phyloP scores from a whole-genome alignment of 1,140 invertebrate species.

The Aphelinus atriplicis region DNA sequence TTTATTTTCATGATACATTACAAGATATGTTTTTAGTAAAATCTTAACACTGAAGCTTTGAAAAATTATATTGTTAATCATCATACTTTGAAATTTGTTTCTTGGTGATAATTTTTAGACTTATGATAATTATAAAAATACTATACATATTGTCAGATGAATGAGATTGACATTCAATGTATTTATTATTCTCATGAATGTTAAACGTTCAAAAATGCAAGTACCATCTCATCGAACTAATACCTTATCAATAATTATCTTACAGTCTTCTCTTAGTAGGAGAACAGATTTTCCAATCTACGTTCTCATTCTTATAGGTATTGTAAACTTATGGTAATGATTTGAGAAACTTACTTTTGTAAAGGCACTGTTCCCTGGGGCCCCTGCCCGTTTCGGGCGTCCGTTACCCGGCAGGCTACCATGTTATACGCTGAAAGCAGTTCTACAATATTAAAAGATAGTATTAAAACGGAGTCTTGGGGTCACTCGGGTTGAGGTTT shows the following conservation, averaged over 20 bases:
- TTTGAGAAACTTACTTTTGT: constrained; percentile 86
- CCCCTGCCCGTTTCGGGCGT: constrained; percentile 86
- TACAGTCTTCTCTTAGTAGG: not conserved
- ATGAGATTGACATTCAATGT: too few relatives aligned
- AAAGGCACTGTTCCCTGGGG: constrained; percentile 95
- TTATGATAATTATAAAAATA: too few relatives aligned
- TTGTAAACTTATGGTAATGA: constrained; percentile 17
- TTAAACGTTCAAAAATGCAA: constrained; percentile 32
- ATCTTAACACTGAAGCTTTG: not conserved
- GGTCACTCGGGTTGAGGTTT: not conserved
- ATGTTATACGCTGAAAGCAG: constrained; percentile 93
- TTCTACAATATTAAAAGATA: constrained; percentile 65
- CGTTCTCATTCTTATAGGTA: not conserved
- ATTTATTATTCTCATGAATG: too few relatives aligned
- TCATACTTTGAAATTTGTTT: too few relatives aligned
- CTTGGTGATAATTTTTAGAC: too few relatives aligned
- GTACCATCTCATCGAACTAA: constrained; percentile 43
- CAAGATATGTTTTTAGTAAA: not conserved
- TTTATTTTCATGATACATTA: too few relatives aligned
- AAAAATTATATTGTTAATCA: too few relatives aligned
- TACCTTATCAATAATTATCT: constrained; percentile 14
- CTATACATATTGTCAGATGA: too few relatives aligned
- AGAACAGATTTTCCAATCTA: constrained; percentile 5
- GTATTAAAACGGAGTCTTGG: constrained; percentile 11
- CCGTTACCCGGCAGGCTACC: constrained; percentile 94